Conservation (phyloP, 1,140 invertebrate species). For the Ctenoplectra terminalis region DNA sequence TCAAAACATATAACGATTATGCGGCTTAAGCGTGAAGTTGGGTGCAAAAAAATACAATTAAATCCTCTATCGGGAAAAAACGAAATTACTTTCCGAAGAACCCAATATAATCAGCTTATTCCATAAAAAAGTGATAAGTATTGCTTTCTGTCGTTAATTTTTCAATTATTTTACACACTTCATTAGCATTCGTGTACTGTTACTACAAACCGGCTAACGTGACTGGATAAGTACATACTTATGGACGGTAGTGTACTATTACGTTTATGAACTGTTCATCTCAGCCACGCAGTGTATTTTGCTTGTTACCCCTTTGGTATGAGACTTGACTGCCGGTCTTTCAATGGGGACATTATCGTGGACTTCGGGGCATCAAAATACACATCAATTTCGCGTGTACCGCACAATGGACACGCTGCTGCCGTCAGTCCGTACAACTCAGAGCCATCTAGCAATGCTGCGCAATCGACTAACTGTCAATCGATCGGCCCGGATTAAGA, state of each 20-base stretch:
- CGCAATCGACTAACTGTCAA: constrained; percentile 75
- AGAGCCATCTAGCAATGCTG: constrained; percentile 58
- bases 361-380: constrained; percentile 60
- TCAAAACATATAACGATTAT: too few relatives aligned
- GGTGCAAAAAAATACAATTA: too few relatives aligned
- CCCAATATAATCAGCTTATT: too few relatives aligned
- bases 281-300: constrained; percentile 5
- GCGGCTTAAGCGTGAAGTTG: too few relatives aligned
- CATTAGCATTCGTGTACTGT: too few relatives aligned
- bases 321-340: constrained; percentile 38
- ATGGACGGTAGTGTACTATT: background rate
- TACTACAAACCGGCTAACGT: too few relatives aligned
- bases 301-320: constrained; percentile 41
- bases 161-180: too few relatives aligned
- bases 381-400: constrained; percentile 61
- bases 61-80: too few relatives aligned
- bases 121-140: too few relatives aligned
- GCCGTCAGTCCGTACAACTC: constrained; percentile 57
- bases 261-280: constrained; percentile 19
- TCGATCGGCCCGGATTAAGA: constrained; percentile 73
- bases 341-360: constrained; percentile 64
- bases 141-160: too few relatives aligned
- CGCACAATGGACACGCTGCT: constrained; percentile 64
- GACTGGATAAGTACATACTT: too few relatives aligned
- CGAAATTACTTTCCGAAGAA: too few relatives aligned